Base-by-base conservation (phyloP, 2,888 invertebrate genomes). In the Chydorus sphaericus region DNA sequence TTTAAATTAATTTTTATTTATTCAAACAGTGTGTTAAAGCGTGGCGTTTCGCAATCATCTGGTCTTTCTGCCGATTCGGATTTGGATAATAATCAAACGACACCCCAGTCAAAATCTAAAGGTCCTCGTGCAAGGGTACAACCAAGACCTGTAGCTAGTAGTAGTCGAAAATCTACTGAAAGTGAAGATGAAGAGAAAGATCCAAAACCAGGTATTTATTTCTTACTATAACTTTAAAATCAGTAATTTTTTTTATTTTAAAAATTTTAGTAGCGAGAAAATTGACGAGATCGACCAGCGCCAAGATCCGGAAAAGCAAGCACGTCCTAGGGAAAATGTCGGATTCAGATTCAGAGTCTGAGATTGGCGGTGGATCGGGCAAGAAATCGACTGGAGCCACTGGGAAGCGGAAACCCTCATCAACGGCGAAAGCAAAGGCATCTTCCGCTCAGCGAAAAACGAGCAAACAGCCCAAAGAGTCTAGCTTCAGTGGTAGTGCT, bases 281-380 rank as follows among this genome's bases (percentile, higher is more conserved):
- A 64, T 68, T 80, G 26, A 84, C 85, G 0, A 71, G 85, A 10
- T 83, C 83, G 0, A 72, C 82, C 0, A 82, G 80, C 50, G 80
- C 81, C 5, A 71, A 83, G 1, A 81, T 38, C 33, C 50, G 51
- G 23, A 54, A 62, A 38, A 66, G 66, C 57, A 65, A 65, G 56
- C 65, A 66, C 56, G 60, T 66, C 8, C 59, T 63, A n/a, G 63
- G 65, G 2, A 61, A 59, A 53, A 55, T 54, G 28, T 44, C 48
- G 52, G 67, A 66, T 52, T 63, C 65, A 3, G 66, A 67, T 55
- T 65, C 66, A 39, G 67, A 67, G 56, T 18, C 37, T 8, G 52
- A 52, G 18, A 28, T 23, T 8, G 30, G 20, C 16, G 20, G 14
- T n/a, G n/a, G 18, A n/a, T 23, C n/a, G 39, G 14, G 36, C 23